A percentile compares a stretch with the other conserved stretches of the same genome.
Conservation (phyloP, 2,797 vertebrate species). For the Channallabes apus region DNA sequence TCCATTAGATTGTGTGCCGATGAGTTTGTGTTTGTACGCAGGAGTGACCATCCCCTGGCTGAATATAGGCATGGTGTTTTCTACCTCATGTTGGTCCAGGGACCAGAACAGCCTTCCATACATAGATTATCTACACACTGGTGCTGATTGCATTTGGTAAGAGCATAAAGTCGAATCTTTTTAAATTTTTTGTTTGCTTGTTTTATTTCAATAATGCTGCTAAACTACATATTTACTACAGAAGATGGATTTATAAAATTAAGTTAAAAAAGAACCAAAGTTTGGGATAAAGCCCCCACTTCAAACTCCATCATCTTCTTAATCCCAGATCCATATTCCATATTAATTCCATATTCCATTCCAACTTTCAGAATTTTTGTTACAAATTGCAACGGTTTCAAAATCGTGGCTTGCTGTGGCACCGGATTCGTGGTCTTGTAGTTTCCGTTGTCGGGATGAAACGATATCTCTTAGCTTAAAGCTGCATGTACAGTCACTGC, state of each 20-base stretch:
- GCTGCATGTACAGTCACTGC: too few species aligned
- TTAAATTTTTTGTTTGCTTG: background rate
- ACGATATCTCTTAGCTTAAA: too few species aligned
- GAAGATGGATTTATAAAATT: background rate
- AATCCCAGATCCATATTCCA: background rate
- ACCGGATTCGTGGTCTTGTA: too few species aligned
- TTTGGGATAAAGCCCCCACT: background rate
- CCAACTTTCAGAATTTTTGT: too few species aligned
- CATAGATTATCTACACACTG: conserved; percentile 99
- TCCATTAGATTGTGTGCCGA: background rate
- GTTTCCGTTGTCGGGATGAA: too few species aligned
- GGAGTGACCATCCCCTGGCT: conserved; percentile 99
- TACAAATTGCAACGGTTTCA: too few species aligned
- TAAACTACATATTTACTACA: background rate
- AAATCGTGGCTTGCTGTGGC: too few species aligned
- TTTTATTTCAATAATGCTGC: background rate
- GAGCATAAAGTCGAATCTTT: conserved; percentile 51
- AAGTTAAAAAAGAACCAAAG: background rate
- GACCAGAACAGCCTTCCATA: conserved; percentile 99
- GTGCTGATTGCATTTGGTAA: conserved; percentile 99
- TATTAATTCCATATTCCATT: too few species aligned
- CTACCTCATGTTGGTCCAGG: conserved; percentile 99
- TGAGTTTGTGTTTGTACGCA: conserved; percentile 56
- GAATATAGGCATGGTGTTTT: conserved; percentile 99
- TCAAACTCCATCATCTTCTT: background rate